Conservation (phyloP, 2,797 vertebrate genomes). For the Gobio occitaniae region DNA sequence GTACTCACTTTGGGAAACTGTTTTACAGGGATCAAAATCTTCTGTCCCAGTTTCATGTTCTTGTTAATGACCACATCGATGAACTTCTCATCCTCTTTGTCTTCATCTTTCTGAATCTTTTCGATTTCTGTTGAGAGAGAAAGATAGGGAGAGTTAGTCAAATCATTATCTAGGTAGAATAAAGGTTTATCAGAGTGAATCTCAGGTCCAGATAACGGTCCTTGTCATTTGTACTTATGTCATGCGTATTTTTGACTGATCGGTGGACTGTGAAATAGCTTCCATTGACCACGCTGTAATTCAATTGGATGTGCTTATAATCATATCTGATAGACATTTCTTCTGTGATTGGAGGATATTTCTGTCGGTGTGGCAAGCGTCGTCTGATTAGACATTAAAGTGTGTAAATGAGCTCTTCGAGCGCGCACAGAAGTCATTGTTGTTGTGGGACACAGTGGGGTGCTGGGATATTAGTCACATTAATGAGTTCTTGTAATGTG, state of each 20-base stretch:
- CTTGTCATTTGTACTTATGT: slow-evolving; percentile 37
- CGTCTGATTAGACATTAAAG: slow-evolving; percentile 43
- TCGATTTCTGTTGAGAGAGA: slow-evolving; percentile 86
- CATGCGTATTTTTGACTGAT: slow-evolving; percentile 56
- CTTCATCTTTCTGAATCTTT: slow-evolving; percentile 94
- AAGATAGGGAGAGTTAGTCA: slow-evolving; percentile 32
- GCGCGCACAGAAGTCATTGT: slow-evolving; percentile 8
- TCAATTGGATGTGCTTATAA: slow-evolving; percentile 64
- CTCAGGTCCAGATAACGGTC: too few relatives aligned
- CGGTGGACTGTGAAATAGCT: slow-evolving; percentile 67
- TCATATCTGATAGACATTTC: slow-evolving; percentile 59
- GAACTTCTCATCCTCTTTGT: slow-evolving; percentile 96
- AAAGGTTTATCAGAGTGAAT: slow-evolving; percentile 40
- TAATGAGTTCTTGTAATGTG: slow-evolving; percentile 25
- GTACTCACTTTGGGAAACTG: slow-evolving; percentile 98
- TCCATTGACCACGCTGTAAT: slow-evolving; percentile 64
- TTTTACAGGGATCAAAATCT: slow-evolving; percentile 98
- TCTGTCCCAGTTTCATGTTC: slow-evolving; percentile 99
- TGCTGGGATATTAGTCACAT: slow-evolving; percentile 29
- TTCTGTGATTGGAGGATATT: slow-evolving; percentile 50
- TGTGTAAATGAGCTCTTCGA: slow-evolving; percentile 28
- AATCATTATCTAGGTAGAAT: slow-evolving; percentile 31
- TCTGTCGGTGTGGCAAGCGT: slow-evolving; percentile 36
- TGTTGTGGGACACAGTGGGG: slow-evolving; percentile 35
- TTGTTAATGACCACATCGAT: slow-evolving; percentile 99